Conservation (phyloP, 2,113 vertebrate species). For the Mola mola region DNA sequence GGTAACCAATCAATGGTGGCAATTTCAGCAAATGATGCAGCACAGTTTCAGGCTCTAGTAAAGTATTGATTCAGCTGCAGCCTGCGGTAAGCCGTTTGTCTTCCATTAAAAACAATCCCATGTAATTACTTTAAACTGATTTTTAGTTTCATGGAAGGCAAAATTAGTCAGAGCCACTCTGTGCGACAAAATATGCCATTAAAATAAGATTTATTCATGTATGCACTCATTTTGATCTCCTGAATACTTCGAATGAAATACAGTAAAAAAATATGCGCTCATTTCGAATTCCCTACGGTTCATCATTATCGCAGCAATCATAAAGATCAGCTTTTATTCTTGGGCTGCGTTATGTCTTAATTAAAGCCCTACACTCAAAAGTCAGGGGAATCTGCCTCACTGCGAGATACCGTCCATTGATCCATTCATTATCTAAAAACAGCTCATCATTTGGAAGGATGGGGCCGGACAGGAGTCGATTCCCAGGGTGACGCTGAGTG, state of each 20-base stretch:
- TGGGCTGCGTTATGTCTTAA: neutral
- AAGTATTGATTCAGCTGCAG: slow-evolving; percentile 69
- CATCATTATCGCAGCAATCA: slow-evolving; percentile 34
- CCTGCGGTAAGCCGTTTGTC: slow-evolving; percentile 64
- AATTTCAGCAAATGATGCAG: slow-evolving; percentile 72
- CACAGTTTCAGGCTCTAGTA: slow-evolving; percentile 56
- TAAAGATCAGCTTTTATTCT: slow-evolving; percentile 17
- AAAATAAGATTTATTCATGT: slow-evolving; percentile 55
- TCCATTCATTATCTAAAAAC: neutral
- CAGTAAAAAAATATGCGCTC: slow-evolving; percentile 42
- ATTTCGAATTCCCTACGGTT: slow-evolving; percentile 42
- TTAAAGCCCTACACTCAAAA: neutral
- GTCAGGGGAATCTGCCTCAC: neutral
- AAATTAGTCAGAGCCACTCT: slow-evolving; percentile 36
- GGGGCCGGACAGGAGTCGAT: no score
- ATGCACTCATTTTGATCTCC: slow-evolving; percentile 40
- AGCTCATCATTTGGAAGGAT: neutral
- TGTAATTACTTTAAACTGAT: slow-evolving; percentile 62
- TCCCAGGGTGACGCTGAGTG: no score
- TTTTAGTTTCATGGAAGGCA: slow-evolving; percentile 33
- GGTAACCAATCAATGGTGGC: slow-evolving; percentile 64
- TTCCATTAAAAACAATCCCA: slow-evolving; percentile 66
- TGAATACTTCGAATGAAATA: slow-evolving; percentile 48
- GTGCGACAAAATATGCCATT: slow-evolving; percentile 53
- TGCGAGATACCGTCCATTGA: neutral